phyloP scores from a whole-genome alignment of 1,140 invertebrate species.

The Stenopsyche tienmushanensis region DNA sequence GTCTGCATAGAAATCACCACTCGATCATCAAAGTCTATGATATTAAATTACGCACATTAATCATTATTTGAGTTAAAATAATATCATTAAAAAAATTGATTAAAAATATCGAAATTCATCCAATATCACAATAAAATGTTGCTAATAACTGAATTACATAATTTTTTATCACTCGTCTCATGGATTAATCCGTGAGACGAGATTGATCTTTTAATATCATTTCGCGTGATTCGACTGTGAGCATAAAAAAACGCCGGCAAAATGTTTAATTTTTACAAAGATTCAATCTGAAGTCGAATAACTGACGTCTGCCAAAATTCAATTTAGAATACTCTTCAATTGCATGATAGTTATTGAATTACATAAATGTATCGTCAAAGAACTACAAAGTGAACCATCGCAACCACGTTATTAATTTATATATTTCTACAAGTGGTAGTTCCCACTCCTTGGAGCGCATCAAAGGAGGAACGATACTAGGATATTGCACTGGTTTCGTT shows the following conservation, averaged over 20 bases:
- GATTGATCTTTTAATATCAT: too few relatives aligned
- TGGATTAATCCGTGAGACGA: too few relatives aligned
- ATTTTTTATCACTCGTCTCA: too few relatives aligned
- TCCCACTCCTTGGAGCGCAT: slow-evolving; percentile 42
- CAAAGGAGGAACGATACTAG: slow-evolving; percentile 47
- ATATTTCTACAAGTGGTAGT: slow-evolving; percentile 54
- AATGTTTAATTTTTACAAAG: neutral
- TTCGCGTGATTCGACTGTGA: neutral
- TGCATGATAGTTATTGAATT: neutral
- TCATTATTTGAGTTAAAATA: too few relatives aligned
- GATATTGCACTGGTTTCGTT: slow-evolving; percentile 59
- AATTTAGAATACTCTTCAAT: neutral
- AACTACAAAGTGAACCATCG: slow-evolving; percentile 60
- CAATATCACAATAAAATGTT: too few relatives aligned
- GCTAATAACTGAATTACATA: too few relatives aligned
- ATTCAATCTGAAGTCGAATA: neutral
- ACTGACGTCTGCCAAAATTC: neutral
- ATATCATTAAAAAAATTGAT: too few relatives aligned
- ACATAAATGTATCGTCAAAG: neutral
- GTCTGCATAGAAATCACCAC: too few relatives aligned
- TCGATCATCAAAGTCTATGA: too few relatives aligned
- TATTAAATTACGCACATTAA: too few relatives aligned
- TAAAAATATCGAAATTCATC: too few relatives aligned
- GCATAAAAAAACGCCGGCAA: too few relatives aligned
- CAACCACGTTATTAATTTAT: slow-evolving; percentile 55